Conservation (phyloP, 2,113 vertebrate genomes). For the Sus scrofa region DNA sequence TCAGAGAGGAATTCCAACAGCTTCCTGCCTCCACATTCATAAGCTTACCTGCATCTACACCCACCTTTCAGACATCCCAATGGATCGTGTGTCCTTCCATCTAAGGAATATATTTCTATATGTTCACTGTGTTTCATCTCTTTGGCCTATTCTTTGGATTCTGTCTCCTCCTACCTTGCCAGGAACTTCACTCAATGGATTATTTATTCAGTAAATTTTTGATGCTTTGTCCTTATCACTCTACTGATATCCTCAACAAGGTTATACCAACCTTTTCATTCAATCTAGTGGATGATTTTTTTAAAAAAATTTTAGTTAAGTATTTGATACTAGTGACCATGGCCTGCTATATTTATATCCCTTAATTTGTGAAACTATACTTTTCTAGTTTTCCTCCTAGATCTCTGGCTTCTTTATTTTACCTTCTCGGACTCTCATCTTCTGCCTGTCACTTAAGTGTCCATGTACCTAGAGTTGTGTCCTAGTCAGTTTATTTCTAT, state of each 20-base stretch:
- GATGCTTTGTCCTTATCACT: neutral
- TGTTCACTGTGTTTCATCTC: neutral
- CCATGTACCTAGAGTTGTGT: neutral
- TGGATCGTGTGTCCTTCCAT: neutral
- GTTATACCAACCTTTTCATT: neutral
- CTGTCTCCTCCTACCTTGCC: neutral
- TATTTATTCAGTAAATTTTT: conserved; percentile 39
- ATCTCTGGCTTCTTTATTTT: neutral
- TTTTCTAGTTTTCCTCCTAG: neutral
- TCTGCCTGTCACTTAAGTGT: neutral
- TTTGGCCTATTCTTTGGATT: neutral
- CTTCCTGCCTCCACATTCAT: neutral
- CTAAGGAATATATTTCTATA: neutral
- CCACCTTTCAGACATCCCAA: neutral
- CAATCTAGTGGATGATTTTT: neutral
- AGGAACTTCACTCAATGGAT: neutral
- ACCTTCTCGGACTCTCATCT: neutral
- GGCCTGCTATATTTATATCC: neutral
- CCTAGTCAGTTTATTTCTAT: neutral
- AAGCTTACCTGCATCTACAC: neutral
- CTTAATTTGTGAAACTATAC: neutral
- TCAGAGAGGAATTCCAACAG: neutral
- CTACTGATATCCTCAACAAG: neutral
- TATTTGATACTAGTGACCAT: neutral
- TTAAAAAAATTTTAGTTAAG: neutral